Percentiles rank a stretch among this genome's conserved stretches.
Conservation (phyloP, 2,113 vertebrate genomes). For the Phainopepla nitens region DNA sequence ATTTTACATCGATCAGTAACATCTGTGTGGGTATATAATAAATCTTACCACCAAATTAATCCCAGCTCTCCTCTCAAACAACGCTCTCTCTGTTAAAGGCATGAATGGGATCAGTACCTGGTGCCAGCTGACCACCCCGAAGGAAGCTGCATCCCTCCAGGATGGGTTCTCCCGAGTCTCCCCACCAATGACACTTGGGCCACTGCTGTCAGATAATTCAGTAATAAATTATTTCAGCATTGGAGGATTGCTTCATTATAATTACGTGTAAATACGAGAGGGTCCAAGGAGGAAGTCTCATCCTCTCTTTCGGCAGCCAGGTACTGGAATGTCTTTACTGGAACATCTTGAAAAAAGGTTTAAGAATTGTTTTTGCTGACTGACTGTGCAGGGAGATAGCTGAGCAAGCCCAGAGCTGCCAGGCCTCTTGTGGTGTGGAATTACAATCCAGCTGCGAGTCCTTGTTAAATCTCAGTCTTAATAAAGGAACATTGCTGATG, state of each 20-base stretch:
- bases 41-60: background rate
- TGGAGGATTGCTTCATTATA: background rate
- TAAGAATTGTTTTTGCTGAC: background rate
- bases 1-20: background rate
- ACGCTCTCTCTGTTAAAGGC: slow-evolving; percentile 73
- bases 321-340: background rate
- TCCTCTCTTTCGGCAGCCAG: background rate
- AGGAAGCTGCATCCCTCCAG: slow-evolving; percentile 81
- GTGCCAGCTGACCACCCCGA: slow-evolving; percentile 84
- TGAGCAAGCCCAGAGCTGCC: background rate
- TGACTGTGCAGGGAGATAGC: background rate
- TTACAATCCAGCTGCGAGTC: background rate
- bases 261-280: background rate
- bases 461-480: background rate
- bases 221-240: accelerated
- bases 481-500: background rate
- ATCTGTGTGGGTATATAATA: background rate
- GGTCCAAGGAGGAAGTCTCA: background rate
- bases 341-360: background rate
- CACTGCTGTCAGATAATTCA: slow-evolving; percentile 72
- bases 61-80: background rate
- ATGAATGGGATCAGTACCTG: slow-evolving; percentile 89
- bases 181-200: slow-evolving; percentile 87
- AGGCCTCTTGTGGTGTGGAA: background rate
- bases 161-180: slow-evolving; percentile 84